Percentiles rank a stretch among this genome's conserved stretches.
Conservation (phyloP, 1,140 invertebrate genomes). For the Drosophila chauvacae region DNA sequence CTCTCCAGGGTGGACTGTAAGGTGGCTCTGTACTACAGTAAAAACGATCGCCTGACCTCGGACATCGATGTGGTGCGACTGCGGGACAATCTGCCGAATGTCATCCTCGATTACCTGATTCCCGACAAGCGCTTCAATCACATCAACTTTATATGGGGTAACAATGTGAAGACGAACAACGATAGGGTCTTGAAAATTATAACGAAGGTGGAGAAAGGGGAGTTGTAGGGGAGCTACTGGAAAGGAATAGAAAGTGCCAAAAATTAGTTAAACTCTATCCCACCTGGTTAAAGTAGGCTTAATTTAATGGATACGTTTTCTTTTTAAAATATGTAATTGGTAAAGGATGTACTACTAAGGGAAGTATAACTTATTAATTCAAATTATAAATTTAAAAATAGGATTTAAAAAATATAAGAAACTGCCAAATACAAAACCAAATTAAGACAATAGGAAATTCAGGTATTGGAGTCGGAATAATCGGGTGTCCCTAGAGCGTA, state of each 20-base stretch:
- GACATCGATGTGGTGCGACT: constrained; percentile 73
- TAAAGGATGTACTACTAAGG: background rate
- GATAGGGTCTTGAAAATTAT: constrained; percentile 82
- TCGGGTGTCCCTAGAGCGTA: background rate
- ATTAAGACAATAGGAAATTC: background rate
- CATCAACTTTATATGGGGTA: constrained; percentile 85
- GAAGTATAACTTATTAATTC: background rate
- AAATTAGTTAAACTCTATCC: background rate
- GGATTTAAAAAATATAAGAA: no score
- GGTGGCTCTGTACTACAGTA: constrained; percentile 62
- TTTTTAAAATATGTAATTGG: background rate
- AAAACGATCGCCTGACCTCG: constrained; percentile 48
- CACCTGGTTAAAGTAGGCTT: background rate
- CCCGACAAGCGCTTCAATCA: constrained; percentile 85
- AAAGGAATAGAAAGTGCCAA: background rate
- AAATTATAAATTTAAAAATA: background rate
- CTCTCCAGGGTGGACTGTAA: constrained; percentile 60
- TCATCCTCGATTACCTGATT: constrained; percentile 82
- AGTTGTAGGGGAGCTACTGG: constrained; percentile 10
- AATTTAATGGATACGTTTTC: background rate
- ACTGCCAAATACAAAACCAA: background rate
- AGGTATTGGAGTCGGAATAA: no score
- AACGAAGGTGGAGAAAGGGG: constrained; percentile 49
- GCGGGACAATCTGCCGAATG: constrained; percentile 81
- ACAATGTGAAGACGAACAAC: constrained; percentile 84